Evolutionary conservation across 2,113 vertebrate species (phyloP).

Genomic region (Cariama cristata): DNA sequence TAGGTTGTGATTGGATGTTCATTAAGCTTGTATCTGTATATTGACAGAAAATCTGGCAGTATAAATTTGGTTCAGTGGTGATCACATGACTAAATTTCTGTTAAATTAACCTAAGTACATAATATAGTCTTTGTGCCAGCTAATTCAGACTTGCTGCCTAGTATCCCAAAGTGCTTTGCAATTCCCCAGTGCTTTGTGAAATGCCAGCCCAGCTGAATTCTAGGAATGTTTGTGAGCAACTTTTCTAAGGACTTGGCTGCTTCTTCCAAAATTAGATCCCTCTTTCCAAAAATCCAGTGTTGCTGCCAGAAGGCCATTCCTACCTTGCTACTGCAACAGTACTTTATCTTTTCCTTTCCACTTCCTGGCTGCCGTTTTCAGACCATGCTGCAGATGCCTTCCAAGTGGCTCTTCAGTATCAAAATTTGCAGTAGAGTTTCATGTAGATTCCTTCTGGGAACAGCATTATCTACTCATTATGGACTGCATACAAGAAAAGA

Average conservation of each 20-base stretch:
- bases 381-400: background rate
- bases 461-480: background rate
- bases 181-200: background rate
- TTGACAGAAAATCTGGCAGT: background rate
- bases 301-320: background rate
- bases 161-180: background rate
- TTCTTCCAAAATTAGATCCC: background rate
- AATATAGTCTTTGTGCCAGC: background rate
- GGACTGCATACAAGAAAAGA: background rate
- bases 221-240: constrained; percentile 4
- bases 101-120: background rate
- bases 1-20: background rate
- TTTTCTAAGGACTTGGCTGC: background rate
- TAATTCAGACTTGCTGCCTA: constrained; percentile 2
- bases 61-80: background rate
- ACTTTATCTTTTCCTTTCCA: background rate
- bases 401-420: background rate
- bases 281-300: background rate
- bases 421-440: background rate
- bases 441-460: background rate
- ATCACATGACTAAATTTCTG: background rate
- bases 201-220: constrained; percentile 3
- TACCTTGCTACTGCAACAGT: background rate
- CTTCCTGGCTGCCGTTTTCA: background rate
- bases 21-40: background rate